Evolutionary conservation across 1,140 invertebrate species (phyloP), one percentile per base, ranked within the genome.

Genomic region (Leptoteleia sp.): DNA sequence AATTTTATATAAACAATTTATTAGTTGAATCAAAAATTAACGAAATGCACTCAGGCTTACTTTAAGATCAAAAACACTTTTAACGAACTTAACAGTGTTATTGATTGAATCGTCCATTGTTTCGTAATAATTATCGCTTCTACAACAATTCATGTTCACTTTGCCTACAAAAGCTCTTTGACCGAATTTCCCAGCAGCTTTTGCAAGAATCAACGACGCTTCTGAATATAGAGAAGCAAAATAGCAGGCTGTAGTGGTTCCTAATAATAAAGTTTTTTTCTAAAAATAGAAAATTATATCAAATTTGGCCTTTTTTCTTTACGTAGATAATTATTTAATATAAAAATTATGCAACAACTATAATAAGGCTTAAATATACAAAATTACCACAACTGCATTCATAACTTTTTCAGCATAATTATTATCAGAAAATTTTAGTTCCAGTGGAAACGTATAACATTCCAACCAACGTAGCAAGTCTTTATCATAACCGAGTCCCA

Each of bases 101-200:
- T 77, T 72, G 1, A 94, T 80, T 65, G 92, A 91, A 27, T 85
- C 83, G 7, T 86, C 85, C 0, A 91, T 92, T 15, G 89, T 86
- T 81, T 92, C 91, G 42, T 90, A 90, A 77, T 92, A 93, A 17
- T 85, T 87, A 33, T 90, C 87, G 37, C 84, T 76, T 64, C 91
- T 81, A 5, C 82, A 16, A 83, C 43, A 0, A 82, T 96, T 95
- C 93, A 97, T 97, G 85, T 94, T 96, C 3, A 97, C 93, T 92
- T 97, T 97, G 0, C 96, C 96, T 38, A 98, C 89, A n/a, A 96
- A 91, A 11, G 95, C 96, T 75, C 96, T 91, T 87, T 98, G 96
- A 1, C 95, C 94, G 75, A 92, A 88, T 73, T 91, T 87, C 1
- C 90, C 81, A 3, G 89, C 92, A 82, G 92, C 91, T 75, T 95